A percentile compares a stretch with the other conserved stretches of the same genome.
Evolutionary conservation across 1,140 invertebrate species (phyloP).

Genomic region (Papilio polytes): DNA sequence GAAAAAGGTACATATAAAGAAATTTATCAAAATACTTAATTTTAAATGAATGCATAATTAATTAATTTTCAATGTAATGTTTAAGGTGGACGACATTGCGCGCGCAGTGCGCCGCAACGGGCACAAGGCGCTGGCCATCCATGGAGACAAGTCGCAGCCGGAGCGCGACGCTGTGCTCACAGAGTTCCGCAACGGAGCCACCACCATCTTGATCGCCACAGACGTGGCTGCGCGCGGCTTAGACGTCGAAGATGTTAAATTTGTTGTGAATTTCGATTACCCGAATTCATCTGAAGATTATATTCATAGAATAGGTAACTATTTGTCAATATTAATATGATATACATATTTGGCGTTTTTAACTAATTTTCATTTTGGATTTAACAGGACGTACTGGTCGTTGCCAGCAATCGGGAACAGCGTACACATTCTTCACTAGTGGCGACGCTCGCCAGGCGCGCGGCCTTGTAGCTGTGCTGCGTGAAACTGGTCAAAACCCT

Average conservation of each 20-base stretch:
- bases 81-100: constrained; percentile 95
- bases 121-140: constrained; percentile 95
- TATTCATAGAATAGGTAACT: constrained; percentile 97
- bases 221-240: constrained; percentile 99
- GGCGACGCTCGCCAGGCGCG: constrained; percentile 95
- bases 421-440: constrained; percentile 98
- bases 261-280: constrained; percentile 99
- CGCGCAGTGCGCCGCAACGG: constrained; percentile 94
- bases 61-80: neutral
- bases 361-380: constrained; percentile 31
- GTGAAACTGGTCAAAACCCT: constrained; percentile 96
- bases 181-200: constrained; percentile 97
- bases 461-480: constrained; percentile 94
- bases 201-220: constrained; percentile 98
- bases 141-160: constrained; percentile 98
- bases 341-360: constrained; percentile 13
- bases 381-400: constrained; percentile 93
- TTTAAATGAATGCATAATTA: neutral
- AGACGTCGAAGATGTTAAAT: constrained; percentile 99
- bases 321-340: constrained; percentile 14
- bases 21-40: constrained; percentile 18
- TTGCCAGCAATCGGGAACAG: constrained; percentile 96
- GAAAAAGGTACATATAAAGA: constrained; percentile 87
- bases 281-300: constrained; percentile 99
- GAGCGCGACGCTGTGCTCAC: constrained; percentile 96